phyloP scores from a whole-genome alignment of 2,888 invertebrate genomes.

The Automeris io region DNA sequence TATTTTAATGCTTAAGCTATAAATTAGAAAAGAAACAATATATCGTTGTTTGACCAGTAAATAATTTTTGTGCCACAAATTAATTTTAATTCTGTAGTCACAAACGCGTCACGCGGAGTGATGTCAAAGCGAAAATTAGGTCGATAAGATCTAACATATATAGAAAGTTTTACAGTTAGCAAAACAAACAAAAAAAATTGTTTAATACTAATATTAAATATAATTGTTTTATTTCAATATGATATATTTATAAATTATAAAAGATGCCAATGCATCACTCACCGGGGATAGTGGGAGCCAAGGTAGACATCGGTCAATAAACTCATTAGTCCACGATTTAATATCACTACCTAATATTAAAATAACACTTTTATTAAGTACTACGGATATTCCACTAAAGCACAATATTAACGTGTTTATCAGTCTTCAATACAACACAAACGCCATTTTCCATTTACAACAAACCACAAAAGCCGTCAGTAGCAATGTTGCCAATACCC shows the following conservation, averaged over 20 bases:
- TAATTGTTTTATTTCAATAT: neutral
- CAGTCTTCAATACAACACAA: slow-evolving; percentile 59
- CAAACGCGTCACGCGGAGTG: slow-evolving; percentile 70
- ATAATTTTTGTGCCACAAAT: too few relatives aligned
- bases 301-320: slow-evolving; percentile 76
- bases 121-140: slow-evolving; percentile 66
- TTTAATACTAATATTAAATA: neutral
- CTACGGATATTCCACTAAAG: slow-evolving; percentile 23
- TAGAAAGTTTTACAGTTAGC: neutral
- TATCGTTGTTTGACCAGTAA: too few relatives aligned
- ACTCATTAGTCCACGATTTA: slow-evolving; percentile 68
- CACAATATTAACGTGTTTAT: slow-evolving; percentile 56
- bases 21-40: too few relatives aligned
- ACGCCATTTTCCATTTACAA: slow-evolving; percentile 61
- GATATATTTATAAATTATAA: neutral
- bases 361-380: slow-evolving; percentile 21
- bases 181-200: neutral
- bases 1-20: neutral
- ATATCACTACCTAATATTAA: slow-evolving; percentile 39
- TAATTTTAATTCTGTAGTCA: too few relatives aligned
- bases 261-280: slow-evolving; percentile 29
- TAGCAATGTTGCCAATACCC: neutral
- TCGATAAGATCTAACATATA: slow-evolving; percentile 32
- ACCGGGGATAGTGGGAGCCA: slow-evolving; percentile 76
- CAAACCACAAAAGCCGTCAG: slow-evolving; percentile 15